Conservation (phyloP, 2,113 vertebrate species). For the Cranoglanis bouderius region DNA sequence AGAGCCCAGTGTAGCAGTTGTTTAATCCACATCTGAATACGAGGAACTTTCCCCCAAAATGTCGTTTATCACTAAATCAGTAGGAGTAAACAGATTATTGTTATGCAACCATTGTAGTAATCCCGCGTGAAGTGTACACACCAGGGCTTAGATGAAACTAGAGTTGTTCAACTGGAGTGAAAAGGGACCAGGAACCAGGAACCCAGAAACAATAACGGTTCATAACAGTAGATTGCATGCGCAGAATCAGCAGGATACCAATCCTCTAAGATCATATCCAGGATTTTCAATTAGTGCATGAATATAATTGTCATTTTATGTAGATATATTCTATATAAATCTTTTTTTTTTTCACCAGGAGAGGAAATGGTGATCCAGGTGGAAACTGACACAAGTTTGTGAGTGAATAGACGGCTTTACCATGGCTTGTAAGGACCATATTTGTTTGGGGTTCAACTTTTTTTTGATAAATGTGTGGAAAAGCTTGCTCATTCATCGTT, state of each 20-base stretch:
- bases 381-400: background rate
- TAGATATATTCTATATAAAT: background rate
- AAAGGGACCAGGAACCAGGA: background rate
- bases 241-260: background rate
- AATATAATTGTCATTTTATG: background rate
- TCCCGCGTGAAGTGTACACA: background rate
- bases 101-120: background rate
- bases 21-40: background rate
- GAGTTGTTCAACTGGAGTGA: background rate
- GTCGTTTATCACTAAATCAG: background rate
- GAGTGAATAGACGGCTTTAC: background rate
- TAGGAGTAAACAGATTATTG: background rate
- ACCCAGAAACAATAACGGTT: background rate
- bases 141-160: background rate
- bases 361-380: background rate
- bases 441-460: background rate
- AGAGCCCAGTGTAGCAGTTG: too few relatives aligned
- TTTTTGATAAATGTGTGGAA: background rate
- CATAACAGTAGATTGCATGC: background rate
- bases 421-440: constrained; percentile 50
- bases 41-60: background rate
- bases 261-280: background rate
- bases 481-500: background rate
- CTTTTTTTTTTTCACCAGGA: background rate
- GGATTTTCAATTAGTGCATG: background rate